These are phyloP conservation scores for Thaumetopoea pityocampa DNA, from an alignment of 1,140 invertebrate genomes.

Conservation along the genomic window DNA sequence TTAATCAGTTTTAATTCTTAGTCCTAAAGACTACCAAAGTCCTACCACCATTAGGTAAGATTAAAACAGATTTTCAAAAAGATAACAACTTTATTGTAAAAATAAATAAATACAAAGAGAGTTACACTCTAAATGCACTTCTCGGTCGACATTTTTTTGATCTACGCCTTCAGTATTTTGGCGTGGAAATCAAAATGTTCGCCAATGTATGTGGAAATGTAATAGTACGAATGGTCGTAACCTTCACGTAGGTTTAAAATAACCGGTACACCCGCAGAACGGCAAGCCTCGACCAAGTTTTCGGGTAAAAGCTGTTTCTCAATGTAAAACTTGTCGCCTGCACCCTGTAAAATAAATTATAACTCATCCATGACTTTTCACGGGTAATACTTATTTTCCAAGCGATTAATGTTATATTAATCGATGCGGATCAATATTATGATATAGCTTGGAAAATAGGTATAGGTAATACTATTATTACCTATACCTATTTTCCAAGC, in stretches of 20 bases:
- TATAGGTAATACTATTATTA: no score
- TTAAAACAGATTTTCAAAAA: not conserved
- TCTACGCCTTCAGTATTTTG: constrained; percentile 79
- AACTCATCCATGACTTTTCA: not conserved
- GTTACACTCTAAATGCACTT: constrained; percentile 7
- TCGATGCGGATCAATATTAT: not conserved
- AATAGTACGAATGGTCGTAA: constrained; percentile 98
- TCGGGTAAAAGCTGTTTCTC: constrained; percentile 90
- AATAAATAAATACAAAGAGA: constrained; percentile 15
- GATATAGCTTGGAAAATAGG: not conserved
- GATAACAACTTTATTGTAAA: constrained; percentile 20
- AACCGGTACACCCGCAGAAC: constrained; percentile 82
- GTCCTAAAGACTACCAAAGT: no score
- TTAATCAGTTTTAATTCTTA: no score
- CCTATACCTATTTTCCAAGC: no score
- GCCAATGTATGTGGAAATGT: constrained; percentile 93
- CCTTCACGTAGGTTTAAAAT: constrained; percentile 88
- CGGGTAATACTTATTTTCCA: not conserved
- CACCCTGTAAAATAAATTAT: constrained; percentile 79
- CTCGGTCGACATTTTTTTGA: not conserved
- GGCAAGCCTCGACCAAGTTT: constrained; percentile 85
- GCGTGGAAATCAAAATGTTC: constrained; percentile 96
- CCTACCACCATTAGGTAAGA: no score
- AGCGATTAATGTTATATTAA: not conserved
- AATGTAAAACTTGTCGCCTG: constrained; percentile 88